Evolutionary conservation across 1,140 invertebrate species (phyloP).

Genomic region (Drosophila nigromelanica): DNA sequence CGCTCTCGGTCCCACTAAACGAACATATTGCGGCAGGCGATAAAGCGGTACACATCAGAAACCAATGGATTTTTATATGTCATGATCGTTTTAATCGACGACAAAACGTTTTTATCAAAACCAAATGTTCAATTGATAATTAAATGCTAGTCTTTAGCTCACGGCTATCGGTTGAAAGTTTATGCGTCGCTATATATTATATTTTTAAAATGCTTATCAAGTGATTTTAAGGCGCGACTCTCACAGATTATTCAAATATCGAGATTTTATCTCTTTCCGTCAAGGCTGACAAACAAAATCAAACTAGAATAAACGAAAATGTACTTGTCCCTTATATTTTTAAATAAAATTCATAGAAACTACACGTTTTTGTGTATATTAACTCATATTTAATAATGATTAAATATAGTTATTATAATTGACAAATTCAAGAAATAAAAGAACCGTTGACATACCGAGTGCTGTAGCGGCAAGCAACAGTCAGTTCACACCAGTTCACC

Average conservation of each 20-base stretch:
- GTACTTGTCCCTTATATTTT: background rate
- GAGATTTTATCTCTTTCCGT: background rate
- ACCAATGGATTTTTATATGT: conserved; percentile 67
- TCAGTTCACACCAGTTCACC: background rate
- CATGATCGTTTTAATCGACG: conserved; percentile 71
- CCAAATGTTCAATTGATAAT: conserved; percentile 12
- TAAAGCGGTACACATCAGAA: conserved; percentile 51
- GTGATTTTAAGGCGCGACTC: conserved; percentile 17
- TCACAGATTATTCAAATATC: conserved; percentile 16
- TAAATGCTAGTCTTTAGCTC: background rate
- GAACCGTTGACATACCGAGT: background rate
- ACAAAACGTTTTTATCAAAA: conserved; percentile 41
- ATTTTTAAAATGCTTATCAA: conserved; percentile 28
- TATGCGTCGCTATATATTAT: background rate
- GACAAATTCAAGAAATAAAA: background rate
- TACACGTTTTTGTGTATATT: background rate
- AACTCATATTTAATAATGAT: background rate
- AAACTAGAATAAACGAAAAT: background rate
- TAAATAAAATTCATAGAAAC: background rate
- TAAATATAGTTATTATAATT: background rate
- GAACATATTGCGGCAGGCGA: conserved; percentile 15
- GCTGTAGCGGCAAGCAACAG: background rate
- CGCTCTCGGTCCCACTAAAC: background rate
- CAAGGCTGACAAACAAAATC: background rate
- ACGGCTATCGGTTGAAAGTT: background rate